These are phyloP conservation scores for Manis pentadactyla DNA, from an alignment of 2,797 vertebrate genomes.

Conservation along the genomic window DNA sequence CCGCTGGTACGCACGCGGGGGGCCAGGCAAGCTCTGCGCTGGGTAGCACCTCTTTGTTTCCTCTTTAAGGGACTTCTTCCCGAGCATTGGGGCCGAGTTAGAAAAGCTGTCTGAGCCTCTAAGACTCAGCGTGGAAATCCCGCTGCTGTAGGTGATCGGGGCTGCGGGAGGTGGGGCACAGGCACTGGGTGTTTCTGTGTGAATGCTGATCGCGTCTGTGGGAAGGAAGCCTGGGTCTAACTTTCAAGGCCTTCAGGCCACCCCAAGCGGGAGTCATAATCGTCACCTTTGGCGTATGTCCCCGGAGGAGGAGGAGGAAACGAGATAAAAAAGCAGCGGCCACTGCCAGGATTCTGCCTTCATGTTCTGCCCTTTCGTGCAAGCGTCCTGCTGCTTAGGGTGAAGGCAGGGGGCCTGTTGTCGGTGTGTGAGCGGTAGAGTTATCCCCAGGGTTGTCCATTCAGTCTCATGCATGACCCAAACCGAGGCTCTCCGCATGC, in stretches of 20 bases:
- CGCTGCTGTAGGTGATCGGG: not conserved
- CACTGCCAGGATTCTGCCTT: not conserved
- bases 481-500: not conserved
- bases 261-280: not conserved
- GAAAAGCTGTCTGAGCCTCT: not conserved
- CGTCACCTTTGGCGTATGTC: not conserved
- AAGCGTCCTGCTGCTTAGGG: not conserved
- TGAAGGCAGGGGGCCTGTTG: not conserved
- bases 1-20: not conserved
- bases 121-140: not conserved
- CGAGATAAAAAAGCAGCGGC: not conserved
- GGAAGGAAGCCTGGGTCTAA: not conserved
- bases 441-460: not conserved
- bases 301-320: not conserved
- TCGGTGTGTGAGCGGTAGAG: not conserved
- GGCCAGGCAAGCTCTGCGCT: not conserved
- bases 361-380: not conserved
- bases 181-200: not conserved
- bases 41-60: not conserved
- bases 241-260: not conserved
- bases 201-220: not conserved
- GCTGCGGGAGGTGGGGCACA: fast-evolving
- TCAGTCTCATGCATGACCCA: not conserved
- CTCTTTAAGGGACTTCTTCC: not conserved
- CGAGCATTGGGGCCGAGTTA: not conserved